Percentiles rank a stretch among this genome's conserved stretches.
phyloP scores from a whole-genome alignment of 2,113 vertebrate species.

The Brachypteracias leptosomus region DNA sequence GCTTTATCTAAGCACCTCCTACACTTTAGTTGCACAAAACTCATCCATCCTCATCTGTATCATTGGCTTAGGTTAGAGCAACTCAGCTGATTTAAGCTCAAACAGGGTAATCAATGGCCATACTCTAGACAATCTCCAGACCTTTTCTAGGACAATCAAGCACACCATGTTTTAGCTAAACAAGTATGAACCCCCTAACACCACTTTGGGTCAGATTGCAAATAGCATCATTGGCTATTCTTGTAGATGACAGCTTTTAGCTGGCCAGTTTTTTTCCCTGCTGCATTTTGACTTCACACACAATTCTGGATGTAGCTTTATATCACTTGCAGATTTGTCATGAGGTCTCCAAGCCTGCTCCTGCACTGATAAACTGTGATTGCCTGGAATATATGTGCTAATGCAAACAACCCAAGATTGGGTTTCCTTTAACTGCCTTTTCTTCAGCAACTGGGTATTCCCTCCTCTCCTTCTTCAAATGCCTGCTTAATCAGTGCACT shows the following conservation, averaged over 20 bases:
- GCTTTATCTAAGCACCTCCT: background rate
- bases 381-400: background rate
- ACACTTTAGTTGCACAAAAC: background rate
- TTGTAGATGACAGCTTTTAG: background rate
- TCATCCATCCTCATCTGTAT: background rate
- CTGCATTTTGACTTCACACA: background rate
- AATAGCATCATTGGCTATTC: background rate
- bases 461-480: background rate
- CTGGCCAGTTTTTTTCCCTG: background rate
- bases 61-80: background rate
- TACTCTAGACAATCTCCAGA: background rate
- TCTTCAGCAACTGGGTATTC: background rate
- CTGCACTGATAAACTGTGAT: background rate
- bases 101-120: background rate
- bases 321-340: background rate
- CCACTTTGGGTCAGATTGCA: background rate
- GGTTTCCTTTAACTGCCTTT: background rate
- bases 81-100: background rate
- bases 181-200: background rate
- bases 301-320: background rate
- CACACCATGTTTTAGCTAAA: background rate
- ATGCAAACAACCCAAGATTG: background rate
- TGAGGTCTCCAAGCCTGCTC: background rate
- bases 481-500: conserved; percentile 57
- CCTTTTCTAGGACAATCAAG: background rate